phyloP scores from a whole-genome alignment of 2,797 vertebrate species.

The Falco berigora region DNA sequence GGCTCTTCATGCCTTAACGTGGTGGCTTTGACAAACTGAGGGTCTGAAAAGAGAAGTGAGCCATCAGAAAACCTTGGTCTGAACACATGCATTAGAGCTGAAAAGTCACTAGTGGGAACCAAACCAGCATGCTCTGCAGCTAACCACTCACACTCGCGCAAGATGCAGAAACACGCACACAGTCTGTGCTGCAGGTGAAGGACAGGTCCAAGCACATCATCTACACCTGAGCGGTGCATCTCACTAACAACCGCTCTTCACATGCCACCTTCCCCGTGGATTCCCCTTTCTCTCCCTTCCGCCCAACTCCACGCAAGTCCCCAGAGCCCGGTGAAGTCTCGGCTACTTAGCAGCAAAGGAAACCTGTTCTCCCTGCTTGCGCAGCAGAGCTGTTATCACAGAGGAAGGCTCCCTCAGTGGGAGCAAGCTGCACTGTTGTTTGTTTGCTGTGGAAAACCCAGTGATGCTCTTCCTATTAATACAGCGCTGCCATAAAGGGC shows the following conservation, averaged over 20 bases:
- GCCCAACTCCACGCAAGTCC: accelerated
- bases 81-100: not conserved
- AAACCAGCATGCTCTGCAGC: not conserved
- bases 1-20: slow-evolving; percentile 60
- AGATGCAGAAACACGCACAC: not conserved
- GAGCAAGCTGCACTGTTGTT: not conserved
- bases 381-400: accelerated
- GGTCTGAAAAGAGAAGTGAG: slow-evolving; percentile 52
- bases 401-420: not conserved
- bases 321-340: not conserved
- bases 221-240: too few species aligned
- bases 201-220: not conserved
- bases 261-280: accelerated
- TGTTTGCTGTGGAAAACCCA: not conserved
- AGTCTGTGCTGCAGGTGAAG: not conserved
- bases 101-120: not conserved
- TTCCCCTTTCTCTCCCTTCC: not conserved
- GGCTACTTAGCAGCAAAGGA: not conserved
- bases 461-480: not conserved
- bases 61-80: not conserved
- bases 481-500: not conserved
- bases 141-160: not conserved
- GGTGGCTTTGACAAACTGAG: slow-evolving; percentile 74
- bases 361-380: not conserved
- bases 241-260: not conserved